Conservation (phyloP, 2,888 invertebrate genomes). For the Patella ulyssiponensis region DNA sequence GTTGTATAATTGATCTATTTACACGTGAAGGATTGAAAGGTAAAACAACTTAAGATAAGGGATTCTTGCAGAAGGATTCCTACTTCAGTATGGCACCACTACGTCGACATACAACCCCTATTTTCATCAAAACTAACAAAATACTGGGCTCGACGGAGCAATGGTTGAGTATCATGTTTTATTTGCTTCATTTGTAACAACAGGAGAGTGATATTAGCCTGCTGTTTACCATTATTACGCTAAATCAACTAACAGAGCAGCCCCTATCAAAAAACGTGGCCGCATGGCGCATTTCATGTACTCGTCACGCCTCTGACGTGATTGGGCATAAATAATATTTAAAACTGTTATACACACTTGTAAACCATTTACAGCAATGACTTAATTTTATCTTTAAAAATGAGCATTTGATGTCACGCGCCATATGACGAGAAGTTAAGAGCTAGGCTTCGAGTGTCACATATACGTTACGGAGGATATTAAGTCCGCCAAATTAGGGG, state of each 20-base stretch:
- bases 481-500: conserved; percentile 12
- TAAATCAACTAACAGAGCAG: background rate
- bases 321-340: conserved; percentile 7
- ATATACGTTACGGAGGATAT: background rate
- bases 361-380: background rate
- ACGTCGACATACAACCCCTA: background rate
- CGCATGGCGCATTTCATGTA: conserved; percentile 10
- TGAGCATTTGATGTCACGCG: background rate
- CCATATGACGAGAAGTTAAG: conserved; percentile 3
- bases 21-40: conserved; percentile 18
- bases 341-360: background rate
- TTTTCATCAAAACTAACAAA: conserved; percentile 3
- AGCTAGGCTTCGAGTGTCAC: background rate
- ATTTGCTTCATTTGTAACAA: conserved; percentile 9
- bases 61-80: background rate
- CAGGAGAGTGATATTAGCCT: background rate
- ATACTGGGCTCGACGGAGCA: background rate
- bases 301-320: background rate
- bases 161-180: background rate
- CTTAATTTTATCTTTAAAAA: background rate
- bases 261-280: conserved; percentile 9
- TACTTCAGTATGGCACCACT: conserved; percentile 5
- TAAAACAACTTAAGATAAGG: background rate
- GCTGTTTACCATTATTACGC: background rate
- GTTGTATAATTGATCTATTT: conserved; percentile 25